Evolutionary conservation across 2,113 vertebrate genomes (phyloP).

Genomic region (Oreochromis niloticus): DNA sequence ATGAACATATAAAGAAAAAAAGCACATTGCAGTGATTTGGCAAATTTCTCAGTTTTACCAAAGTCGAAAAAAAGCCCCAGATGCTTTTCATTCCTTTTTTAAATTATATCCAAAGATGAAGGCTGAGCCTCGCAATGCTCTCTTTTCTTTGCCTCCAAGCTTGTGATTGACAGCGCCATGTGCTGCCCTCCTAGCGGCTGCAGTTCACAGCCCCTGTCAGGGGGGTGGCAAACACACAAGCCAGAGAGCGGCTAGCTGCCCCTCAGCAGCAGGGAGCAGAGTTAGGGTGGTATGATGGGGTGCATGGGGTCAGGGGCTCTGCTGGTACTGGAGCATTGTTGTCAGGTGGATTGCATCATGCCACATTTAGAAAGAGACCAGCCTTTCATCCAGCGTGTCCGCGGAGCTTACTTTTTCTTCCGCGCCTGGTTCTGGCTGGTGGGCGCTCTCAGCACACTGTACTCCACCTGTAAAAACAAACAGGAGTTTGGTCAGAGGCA

Average conservation of each 20-base stretch:
- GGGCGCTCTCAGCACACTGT: constrained; percentile 78
- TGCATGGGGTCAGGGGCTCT: constrained; percentile 30
- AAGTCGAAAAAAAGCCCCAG: not conserved
- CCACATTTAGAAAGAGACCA: constrained; percentile 34
- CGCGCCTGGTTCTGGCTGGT: constrained; percentile 78
- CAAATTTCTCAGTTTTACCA: constrained; percentile 25
- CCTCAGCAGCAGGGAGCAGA: constrained; percentile 51
- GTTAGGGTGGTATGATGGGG: constrained; percentile 36
- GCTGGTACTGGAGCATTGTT: constrained; percentile 49
- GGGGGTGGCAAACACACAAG: constrained; percentile 58
- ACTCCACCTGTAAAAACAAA: constrained; percentile 99
- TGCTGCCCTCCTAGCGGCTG: constrained; percentile 58
- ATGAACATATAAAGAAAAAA: not conserved
- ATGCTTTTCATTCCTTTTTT: constrained; percentile 30
- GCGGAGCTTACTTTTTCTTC: constrained; percentile 78
- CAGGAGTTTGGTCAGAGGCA: constrained; percentile 79
- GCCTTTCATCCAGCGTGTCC: constrained; percentile 28
- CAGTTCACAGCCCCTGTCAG: constrained; percentile 63
- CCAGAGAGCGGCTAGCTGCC: constrained; percentile 53
- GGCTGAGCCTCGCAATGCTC: constrained; percentile 28
- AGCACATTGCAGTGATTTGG: not conserved
- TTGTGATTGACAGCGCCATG: constrained; percentile 65
- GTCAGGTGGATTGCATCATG: constrained; percentile 43
- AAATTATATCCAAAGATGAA: constrained; percentile 54
- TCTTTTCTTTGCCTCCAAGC: constrained; percentile 56